A percentile compares a stretch with the other conserved stretches of the same genome.
These are phyloP conservation scores for Agonopterix subpropinquella DNA, from an alignment of 2,888 invertebrate genomes.

Conservation along the genomic window DNA sequence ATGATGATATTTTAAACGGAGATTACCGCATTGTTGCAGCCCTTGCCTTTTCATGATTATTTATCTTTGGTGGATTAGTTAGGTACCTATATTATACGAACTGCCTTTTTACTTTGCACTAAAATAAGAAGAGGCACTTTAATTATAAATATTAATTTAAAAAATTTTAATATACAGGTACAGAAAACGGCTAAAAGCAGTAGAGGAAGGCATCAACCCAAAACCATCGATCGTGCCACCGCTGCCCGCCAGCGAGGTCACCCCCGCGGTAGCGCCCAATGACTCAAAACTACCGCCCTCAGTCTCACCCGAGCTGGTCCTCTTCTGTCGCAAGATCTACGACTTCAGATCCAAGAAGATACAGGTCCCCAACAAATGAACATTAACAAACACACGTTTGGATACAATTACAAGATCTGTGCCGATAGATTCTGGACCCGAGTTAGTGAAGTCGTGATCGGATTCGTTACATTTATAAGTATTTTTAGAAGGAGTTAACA, in stretches of 20 bases:
- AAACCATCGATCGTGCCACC: constrained; percentile 84
- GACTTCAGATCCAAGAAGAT: constrained; percentile 93
- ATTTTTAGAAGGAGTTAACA: constrained; percentile 29
- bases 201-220: constrained; percentile 84
- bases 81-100: no score
- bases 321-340: constrained; percentile 95
- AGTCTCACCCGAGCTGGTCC: constrained; percentile 87
- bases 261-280: constrained; percentile 60
- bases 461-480: constrained; percentile 9
- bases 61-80: no score
- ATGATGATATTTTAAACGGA: no score
- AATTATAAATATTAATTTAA: background rate
- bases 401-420: constrained; percentile 25
- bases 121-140: background rate
- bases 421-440: constrained; percentile 16
- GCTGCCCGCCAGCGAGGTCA: constrained; percentile 75
- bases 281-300: constrained; percentile 80
- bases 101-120: no score
- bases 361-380: constrained; percentile 64
- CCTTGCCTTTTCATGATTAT: no score
- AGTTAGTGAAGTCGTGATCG: constrained; percentile 4
- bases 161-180: constrained; percentile 79
- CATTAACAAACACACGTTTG: constrained; percentile 13
- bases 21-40: no score
- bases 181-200: constrained; percentile 85